phyloP scores from a whole-genome alignment of 35 echinoderm and acorn worm genomes.

The Diadema setosum region DNA sequence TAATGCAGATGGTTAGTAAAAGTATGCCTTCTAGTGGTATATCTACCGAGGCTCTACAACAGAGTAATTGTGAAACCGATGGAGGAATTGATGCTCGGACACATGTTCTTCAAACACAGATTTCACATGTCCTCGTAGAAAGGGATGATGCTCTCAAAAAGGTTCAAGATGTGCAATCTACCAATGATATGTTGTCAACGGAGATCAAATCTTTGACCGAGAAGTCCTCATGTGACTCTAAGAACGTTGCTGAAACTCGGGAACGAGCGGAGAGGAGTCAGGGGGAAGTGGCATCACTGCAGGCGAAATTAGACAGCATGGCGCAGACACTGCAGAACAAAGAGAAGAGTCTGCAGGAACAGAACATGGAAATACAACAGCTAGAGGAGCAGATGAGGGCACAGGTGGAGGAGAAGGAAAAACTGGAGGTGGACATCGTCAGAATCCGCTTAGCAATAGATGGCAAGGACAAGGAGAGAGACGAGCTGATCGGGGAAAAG shows the following conservation, averaged over 20 bases:
- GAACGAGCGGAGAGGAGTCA: neutral
- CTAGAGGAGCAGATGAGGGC: neutral
- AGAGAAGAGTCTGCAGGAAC: neutral
- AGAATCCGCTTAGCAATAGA: neutral
- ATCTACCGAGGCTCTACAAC: neutral
- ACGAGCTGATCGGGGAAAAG: neutral
- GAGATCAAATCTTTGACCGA: neutral
- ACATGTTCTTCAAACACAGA: neutral
- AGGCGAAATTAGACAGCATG: conserved; percentile 25
- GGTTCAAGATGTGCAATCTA: neutral
- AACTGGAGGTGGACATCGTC: conserved; percentile 22
- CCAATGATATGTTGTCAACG: neutral
- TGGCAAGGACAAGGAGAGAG: neutral
- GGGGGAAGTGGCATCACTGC: neutral
- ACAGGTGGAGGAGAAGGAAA: neutral
- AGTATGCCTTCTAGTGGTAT: neutral
- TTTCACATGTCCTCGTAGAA: neutral
- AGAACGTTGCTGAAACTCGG: neutral
- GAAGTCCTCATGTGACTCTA: neutral
- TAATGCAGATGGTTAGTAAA: neutral
- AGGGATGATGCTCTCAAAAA: neutral
- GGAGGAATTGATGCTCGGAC: neutral
- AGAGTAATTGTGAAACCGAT: neutral
- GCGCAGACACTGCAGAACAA: neutral
- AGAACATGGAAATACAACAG: neutral